phyloP scores from a whole-genome alignment of 2,888 invertebrate species.

The Leucophenga montana region DNA sequence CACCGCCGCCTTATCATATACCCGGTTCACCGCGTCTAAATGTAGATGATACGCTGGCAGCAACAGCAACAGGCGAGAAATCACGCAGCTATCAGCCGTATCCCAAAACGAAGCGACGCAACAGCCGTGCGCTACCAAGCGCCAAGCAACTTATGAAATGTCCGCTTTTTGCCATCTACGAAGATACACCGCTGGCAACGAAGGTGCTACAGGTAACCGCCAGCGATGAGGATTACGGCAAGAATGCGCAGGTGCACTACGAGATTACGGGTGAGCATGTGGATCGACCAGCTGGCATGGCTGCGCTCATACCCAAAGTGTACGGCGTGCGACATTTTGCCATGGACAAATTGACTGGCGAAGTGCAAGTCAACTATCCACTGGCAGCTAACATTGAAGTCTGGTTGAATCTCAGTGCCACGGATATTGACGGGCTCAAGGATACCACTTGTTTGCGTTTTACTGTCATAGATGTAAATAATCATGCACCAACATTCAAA shows the following conservation, averaged over 20 bases:
- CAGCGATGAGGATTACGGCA: constrained; percentile 81
- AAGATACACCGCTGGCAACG: constrained; percentile 82
- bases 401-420: constrained; percentile 82
- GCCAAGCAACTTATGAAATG: constrained; percentile 53
- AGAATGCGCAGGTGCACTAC: constrained; percentile 82
- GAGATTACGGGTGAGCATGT: constrained; percentile 81
- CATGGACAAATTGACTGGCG: constrained; percentile 84
- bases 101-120: constrained; percentile 53
- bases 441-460: constrained; percentile 82
- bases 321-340: constrained; percentile 77
- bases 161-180: constrained; percentile 81
- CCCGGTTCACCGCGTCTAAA: constrained; percentile 69
- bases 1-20: constrained; percentile 64
- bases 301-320: constrained; percentile 48
- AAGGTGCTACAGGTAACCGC: constrained; percentile 81
- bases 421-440: constrained; percentile 83
- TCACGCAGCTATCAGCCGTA: constrained; percentile 33
- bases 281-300: constrained; percentile 74
- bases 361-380: constrained; percentile 81
- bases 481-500: constrained; percentile 87
- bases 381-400: constrained; percentile 85
- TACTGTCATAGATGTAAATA: constrained; percentile 85
- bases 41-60: constrained; percentile 35
- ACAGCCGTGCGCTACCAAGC: constrained; percentile 41
- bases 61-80: constrained; percentile 25